Evolutionary conservation across 2,888 invertebrate genomes (phyloP).

Genomic region (Xylophagus ater): DNA sequence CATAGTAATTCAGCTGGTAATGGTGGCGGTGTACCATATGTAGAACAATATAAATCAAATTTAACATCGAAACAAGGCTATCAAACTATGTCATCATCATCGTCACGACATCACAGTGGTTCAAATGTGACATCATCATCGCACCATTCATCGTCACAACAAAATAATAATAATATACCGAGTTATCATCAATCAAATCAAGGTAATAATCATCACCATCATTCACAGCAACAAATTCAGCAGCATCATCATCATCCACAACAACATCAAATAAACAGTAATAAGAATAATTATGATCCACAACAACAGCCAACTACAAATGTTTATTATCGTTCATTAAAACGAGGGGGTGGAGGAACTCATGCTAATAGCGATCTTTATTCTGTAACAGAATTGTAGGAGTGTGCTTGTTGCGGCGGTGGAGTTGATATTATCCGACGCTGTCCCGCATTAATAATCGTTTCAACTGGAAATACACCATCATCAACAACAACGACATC

Average conservation of each 20-base stretch:
- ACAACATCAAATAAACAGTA: slow-evolving; percentile 8
- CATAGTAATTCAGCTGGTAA: slow-evolving; percentile 5
- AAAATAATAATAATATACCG: slow-evolving; percentile 14
- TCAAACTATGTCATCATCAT: slow-evolving; percentile 4
- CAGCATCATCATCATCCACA: slow-evolving; percentile 11
- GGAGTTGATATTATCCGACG: slow-evolving; percentile 38
- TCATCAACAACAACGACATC: slow-evolving; percentile 19
- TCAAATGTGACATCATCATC: slow-evolving; percentile 24
- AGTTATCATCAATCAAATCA: slow-evolving; percentile 12
- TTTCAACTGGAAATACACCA: too few species aligned
- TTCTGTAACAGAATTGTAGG: slow-evolving; percentile 62
- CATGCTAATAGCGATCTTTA: slow-evolving; percentile 50
- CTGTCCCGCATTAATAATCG: slow-evolving; percentile 23
- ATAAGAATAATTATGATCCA: slow-evolving; percentile 11
- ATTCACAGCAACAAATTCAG: slow-evolving; percentile 23
- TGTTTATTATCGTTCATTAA: slow-evolving; percentile 40
- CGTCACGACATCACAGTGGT: slow-evolving; percentile 20
- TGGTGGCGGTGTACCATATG: slow-evolving; percentile 23
- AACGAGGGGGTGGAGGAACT: slow-evolving; percentile 37
- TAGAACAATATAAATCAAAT: slow-evolving; percentile 29
- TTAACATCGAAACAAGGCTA: slow-evolving; percentile 11
- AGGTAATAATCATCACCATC: slow-evolving; percentile 14
- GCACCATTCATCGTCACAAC: slow-evolving; percentile 14
- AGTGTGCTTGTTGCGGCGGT: slow-evolving; percentile 41
- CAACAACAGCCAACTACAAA: slow-evolving; percentile 14